Conservation (phyloP, 2,888 invertebrate genomes). For the Alviniconcha strummeri region DNA sequence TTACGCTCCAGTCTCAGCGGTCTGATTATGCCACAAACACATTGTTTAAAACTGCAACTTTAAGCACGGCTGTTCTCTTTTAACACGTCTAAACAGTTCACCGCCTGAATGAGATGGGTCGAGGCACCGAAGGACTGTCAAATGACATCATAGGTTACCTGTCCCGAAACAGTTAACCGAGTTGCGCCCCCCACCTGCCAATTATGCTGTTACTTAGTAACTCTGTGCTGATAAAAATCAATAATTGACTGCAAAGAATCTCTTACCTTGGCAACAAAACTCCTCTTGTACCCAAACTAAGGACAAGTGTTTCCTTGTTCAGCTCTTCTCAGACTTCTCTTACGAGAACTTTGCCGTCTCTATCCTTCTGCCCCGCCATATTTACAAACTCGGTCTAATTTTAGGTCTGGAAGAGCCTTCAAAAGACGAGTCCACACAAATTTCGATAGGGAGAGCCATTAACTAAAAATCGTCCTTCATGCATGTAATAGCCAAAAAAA, state of each 20-base stretch:
- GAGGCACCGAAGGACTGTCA: not conserved
- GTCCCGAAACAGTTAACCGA: not conserved
- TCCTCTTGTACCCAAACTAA: not conserved
- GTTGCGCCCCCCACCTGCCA: slow-evolving; percentile 15
- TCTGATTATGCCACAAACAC: too few relatives aligned
- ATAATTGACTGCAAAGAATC: not conserved
- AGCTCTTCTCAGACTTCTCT: not conserved
- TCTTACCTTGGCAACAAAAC: slow-evolving; percentile 15
- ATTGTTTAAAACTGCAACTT: too few relatives aligned
- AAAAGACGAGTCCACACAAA: slow-evolving; percentile 31
- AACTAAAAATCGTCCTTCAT: too few relatives aligned
- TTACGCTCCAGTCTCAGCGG: too few relatives aligned
- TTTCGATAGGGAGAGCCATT: not conserved
- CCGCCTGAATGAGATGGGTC: not conserved
- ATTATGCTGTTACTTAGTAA: slow-evolving; percentile 25
- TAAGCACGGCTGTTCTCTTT: too few relatives aligned
- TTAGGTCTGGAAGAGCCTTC: slow-evolving; percentile 28
- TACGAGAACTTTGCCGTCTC: slow-evolving; percentile 3
- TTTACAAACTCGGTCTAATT: slow-evolving; percentile 40
- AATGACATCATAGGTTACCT: slow-evolving; percentile 20
- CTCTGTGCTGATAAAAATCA: slow-evolving; percentile 3
- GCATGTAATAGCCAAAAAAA: too few relatives aligned
- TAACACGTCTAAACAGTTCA: too few relatives aligned
- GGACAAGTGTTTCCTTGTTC: not conserved
- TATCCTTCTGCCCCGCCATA: slow-evolving; percentile 40